phyloP scores from a whole-genome alignment of 2,797 vertebrate species.

The Sebastes variabilis region DNA sequence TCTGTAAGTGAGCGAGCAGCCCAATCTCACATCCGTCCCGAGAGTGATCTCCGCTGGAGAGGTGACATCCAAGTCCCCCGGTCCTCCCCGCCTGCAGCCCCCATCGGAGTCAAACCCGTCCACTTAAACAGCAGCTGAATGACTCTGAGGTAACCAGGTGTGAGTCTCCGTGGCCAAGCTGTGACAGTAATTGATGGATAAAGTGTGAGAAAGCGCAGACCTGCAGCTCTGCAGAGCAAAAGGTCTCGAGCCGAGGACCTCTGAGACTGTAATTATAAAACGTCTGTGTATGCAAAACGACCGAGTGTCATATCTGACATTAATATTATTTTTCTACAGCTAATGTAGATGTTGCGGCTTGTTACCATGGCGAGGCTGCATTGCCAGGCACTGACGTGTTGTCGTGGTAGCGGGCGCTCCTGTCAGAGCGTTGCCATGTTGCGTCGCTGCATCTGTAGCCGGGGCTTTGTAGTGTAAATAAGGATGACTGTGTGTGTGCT shows the following conservation, averaged over 20 bases:
- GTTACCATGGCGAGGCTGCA: conserved; percentile 68
- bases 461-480: conserved; percentile 77
- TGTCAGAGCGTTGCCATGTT: conserved; percentile 67
- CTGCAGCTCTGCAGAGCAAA: not conserved
- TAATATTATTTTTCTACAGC: conserved; percentile 41
- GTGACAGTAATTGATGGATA: conserved; percentile 68
- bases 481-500: conserved; percentile 34
- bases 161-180: conserved; percentile 36
- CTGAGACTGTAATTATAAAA: conserved; percentile 21
- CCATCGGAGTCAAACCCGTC: conserved; percentile 14
- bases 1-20: conserved; percentile 8
- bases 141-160: conserved; percentile 52
- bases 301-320: conserved; percentile 34
- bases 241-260: conserved; percentile 18
- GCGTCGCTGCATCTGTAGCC: conserved; percentile 52
- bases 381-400: conserved; percentile 67
- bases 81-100: conserved; percentile 10
- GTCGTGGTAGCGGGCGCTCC: conserved; percentile 63
- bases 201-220: conserved; percentile 25
- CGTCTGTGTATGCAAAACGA: conserved; percentile 7
- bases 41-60: conserved; percentile 32
- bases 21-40: not conserved
- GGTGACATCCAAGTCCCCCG: conserved; percentile 15
- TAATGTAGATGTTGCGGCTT: conserved; percentile 55
- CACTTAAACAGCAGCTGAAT: conserved; percentile 39